Conservation (phyloP, 2,888 invertebrate species). For the Melinopterus prodromus region DNA sequence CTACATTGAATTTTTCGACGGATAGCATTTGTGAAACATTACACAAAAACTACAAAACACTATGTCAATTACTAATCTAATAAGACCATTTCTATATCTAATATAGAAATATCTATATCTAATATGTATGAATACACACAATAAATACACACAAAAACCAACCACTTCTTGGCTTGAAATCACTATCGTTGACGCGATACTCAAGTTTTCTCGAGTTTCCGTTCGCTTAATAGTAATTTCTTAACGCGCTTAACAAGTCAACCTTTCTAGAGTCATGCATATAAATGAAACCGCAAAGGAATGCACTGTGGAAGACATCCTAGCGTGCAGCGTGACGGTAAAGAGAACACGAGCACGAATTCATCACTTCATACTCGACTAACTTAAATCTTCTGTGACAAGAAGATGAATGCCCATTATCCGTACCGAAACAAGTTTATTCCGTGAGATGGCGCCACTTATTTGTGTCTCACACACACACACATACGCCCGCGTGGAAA, state of each 20-base stretch:
- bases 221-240: neutral
- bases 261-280: neutral
- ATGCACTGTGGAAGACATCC: neutral
- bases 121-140: too few species aligned
- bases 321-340: neutral
- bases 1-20: too few species aligned
- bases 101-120: too few species aligned
- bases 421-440: neutral
- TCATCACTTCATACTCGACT: slow-evolving; percentile 4
- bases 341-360: neutral
- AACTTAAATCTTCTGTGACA: neutral
- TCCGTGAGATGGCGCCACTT: neutral
- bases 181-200: too few species aligned
- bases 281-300: neutral
- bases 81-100: too few species aligned
- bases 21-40: too few species aligned
- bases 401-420: neutral
- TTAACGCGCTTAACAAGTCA: neutral
- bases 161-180: too few species aligned
- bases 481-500: neutral
- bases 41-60: too few species aligned
- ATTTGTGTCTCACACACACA: neutral
- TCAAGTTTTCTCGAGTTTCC: neutral
- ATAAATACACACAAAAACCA: too few species aligned
- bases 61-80: too few species aligned